Percentiles rank a stretch among this genome's conserved stretches.
phyloP scores from a whole-genome alignment of 2,888 invertebrate genomes.

The Apodemia mormo region DNA sequence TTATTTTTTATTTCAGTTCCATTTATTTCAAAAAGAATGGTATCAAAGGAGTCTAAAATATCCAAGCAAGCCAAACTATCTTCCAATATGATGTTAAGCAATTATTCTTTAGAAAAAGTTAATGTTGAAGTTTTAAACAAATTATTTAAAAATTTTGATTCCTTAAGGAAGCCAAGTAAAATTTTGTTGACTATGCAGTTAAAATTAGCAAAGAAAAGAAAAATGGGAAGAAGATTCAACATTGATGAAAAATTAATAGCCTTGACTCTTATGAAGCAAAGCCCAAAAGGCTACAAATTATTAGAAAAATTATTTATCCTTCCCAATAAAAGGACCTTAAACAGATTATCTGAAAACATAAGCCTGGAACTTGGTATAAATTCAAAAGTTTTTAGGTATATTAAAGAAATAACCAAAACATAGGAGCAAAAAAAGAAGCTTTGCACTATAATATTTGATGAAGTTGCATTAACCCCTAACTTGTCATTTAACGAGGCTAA shows the following conservation, averaged over 20 bases:
- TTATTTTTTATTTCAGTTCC: neutral
- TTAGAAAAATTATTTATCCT: slow-evolving; percentile 28
- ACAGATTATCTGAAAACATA: slow-evolving; percentile 23
- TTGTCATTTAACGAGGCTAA: neutral
- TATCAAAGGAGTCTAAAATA: neutral
- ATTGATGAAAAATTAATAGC: slow-evolving; percentile 27
- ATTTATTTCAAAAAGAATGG: neutral
- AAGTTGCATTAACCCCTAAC: too few relatives aligned
- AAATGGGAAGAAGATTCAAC: slow-evolving; percentile 28
- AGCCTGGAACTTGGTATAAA: slow-evolving; percentile 19
- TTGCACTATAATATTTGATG: too few relatives aligned
- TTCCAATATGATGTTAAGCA: neutral
- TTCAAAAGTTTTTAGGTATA: slow-evolving; percentile 21
- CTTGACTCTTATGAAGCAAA: slow-evolving; percentile 23
- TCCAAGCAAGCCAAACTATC: neutral
- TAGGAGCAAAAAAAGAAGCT: slow-evolving; percentile 9
- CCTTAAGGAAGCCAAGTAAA: neutral
- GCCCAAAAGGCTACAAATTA: slow-evolving; percentile 29
- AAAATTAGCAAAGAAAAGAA: slow-evolving; percentile 20
- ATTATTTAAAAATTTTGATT: neutral
- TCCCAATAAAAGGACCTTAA: slow-evolving; percentile 27
- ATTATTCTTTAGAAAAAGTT: neutral
- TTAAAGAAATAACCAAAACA: slow-evolving; percentile 1
- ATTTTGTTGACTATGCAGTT: slow-evolving; percentile 15
- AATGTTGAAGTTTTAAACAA: neutral